Evolutionary conservation across 2,113 vertebrate genomes (phyloP).

Genomic region (Stegostoma tigrinum): DNA sequence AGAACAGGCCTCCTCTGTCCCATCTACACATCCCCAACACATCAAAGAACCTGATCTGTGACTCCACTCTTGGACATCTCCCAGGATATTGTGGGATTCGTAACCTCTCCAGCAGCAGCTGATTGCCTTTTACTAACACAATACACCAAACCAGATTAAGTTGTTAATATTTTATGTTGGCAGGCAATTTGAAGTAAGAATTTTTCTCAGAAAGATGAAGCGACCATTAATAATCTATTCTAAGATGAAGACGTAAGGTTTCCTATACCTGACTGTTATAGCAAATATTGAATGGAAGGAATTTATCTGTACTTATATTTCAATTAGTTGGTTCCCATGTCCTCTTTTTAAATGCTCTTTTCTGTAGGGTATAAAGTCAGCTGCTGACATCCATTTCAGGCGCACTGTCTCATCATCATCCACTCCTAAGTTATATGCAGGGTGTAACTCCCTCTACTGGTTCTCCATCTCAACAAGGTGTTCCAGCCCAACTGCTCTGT

Average conservation of each 20-base stretch:
- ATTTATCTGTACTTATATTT: background rate
- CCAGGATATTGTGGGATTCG: background rate
- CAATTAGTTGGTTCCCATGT: background rate
- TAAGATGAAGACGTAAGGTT: background rate
- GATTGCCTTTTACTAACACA: background rate
- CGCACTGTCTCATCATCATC: background rate
- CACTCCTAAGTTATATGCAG: background rate
- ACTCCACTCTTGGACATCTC: background rate
- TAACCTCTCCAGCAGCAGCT: background rate
- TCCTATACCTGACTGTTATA: background rate
- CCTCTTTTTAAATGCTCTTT: background rate
- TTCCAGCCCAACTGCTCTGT: background rate
- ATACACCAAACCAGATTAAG: background rate
- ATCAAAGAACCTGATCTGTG: background rate
- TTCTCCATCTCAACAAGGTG: background rate
- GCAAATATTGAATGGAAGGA: background rate
- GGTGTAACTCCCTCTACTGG: background rate
- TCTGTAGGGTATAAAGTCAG: background rate
- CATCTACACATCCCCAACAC: background rate
- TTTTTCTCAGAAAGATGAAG: background rate
- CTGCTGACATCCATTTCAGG: background rate
- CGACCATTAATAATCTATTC: background rate
- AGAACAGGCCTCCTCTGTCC: background rate
- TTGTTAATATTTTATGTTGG: constrained; percentile 1
- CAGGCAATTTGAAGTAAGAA: background rate